Evolutionary conservation across 2,113 vertebrate species (phyloP), one percentile per base, ranked within the genome.

Genomic region (Desmodus rotundus): DNA sequence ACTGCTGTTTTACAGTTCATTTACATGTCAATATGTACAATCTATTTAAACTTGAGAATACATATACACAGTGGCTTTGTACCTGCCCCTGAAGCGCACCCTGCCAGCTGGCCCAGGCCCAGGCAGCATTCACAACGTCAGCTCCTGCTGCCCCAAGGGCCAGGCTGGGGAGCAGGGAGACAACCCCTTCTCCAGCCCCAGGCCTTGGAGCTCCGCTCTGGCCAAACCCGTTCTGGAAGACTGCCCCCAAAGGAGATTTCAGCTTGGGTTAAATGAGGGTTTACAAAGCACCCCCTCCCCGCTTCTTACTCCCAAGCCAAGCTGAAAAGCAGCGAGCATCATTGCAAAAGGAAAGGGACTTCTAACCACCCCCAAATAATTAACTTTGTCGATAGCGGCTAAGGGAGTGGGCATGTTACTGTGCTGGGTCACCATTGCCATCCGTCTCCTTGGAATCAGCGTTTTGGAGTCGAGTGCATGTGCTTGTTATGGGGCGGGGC

Each of bases 1-100:
- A 98, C 98, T 98, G 98, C 97, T 98, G 99, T 98, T 99, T 96
- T 99, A 99, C 98, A 99, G 97, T 98, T 98, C 98, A 99, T 99
- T 99, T 99, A 99, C 99, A 99, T 97, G 98, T 97, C 96, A 96
- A 96, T 99, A 99, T 99, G 98, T 99, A 99, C 99, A 99, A 95
- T 98, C 98, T 98, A 97, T 98, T 98, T 98, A 99, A 99, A 98
- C 96, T 98, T 97, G 98, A 98, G 98, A 98, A 98, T 97, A 98
- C 98, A 98, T 98, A 98, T 98, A 98, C 97, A 99, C 94, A 56
- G 98, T 87, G 98, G 98, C 97, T 98, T 98, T 98, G 98, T 98
- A 98, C 95, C 98, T 68, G 98, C 97, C 98, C 97, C 16, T 90
- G 95, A 83, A 98, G 91, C 96, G 43, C 93, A 96, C 72, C 95